Percentiles rank a stretch among this genome's conserved stretches.
Conservation (phyloP, 2,113 vertebrate species). For the Indicator indicator region DNA sequence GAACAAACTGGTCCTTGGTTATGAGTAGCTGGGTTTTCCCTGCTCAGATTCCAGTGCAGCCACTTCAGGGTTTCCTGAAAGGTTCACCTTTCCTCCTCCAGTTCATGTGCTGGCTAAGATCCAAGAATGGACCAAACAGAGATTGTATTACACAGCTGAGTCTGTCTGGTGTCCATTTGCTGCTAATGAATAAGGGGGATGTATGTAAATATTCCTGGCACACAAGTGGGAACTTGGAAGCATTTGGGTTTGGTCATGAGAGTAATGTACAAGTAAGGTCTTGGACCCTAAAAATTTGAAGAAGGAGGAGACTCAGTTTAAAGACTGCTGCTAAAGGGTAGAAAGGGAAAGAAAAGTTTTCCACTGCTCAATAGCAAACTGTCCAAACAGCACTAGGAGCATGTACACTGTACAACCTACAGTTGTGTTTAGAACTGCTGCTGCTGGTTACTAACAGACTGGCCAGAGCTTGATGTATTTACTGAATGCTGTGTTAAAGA, state of each 20-base stretch:
- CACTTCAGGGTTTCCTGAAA: neutral
- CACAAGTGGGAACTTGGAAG: neutral
- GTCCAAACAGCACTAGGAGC: neutral
- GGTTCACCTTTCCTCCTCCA: neutral
- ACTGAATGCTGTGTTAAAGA: conserved; percentile 5
- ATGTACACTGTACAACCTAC: neutral
- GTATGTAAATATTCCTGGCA: neutral
- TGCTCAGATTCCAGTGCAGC: neutral
- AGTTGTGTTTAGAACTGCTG: neutral
- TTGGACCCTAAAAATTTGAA: neutral
- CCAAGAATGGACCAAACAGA: neutral
- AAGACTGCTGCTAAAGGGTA: neutral
- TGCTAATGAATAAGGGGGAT: neutral
- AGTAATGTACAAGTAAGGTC: neutral
- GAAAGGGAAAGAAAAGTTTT: neutral
- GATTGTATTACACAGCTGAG: neutral
- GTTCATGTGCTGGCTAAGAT: neutral
- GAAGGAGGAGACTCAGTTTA: neutral
- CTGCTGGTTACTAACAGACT: neutral
- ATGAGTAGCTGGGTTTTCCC: neutral
- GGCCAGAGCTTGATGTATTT: neutral
- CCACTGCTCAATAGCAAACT: neutral
- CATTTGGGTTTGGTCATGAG: neutral
- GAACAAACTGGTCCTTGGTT: neutral
- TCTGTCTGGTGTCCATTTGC: neutral